phyloP scores from a whole-genome alignment of 1,140 invertebrate species.

The Anagrus nilaparvatae region DNA sequence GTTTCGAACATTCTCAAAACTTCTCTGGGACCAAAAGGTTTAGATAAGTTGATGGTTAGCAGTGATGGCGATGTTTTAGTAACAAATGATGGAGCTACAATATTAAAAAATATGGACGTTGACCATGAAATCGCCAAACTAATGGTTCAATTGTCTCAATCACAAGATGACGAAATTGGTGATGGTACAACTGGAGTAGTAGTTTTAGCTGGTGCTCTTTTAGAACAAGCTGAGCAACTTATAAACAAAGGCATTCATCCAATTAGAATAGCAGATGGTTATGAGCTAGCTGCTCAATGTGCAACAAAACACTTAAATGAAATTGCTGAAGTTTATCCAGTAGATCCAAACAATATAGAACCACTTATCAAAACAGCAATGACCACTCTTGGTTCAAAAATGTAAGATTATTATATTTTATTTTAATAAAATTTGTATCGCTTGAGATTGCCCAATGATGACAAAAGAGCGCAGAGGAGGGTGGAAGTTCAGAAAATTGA shows the following conservation, averaged over 20 bases:
- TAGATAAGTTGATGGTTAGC: conserved; percentile 95
- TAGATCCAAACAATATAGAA: conserved; percentile 73
- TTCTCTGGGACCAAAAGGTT: conserved; percentile 92
- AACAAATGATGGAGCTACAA: conserved; percentile 99
- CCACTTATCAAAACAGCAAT: conserved; percentile 90
- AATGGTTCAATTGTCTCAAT: conserved; percentile 96
- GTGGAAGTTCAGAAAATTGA: conserved; percentile 8
- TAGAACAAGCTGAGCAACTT: conserved; percentile 90
- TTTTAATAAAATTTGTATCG: conserved; percentile 5
- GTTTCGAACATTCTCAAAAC: conserved; percentile 85
- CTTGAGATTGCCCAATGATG: conserved; percentile 11
- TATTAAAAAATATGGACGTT: conserved; percentile 97
- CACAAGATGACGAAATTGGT: conserved; percentile 99
- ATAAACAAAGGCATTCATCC: conserved; percentile 97
- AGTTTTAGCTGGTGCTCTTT: conserved; percentile 78
- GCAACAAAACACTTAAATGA: conserved; percentile 80
- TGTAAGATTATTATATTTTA: conserved; percentile 52
- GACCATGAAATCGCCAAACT: conserved; percentile 98
- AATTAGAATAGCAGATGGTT: conserved; percentile 97
- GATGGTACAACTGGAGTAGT: conserved; percentile 99
- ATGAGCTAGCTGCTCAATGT: conserved; percentile 89
- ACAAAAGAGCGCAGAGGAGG: conserved; percentile 9
- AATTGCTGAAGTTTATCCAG: conserved; percentile 83
- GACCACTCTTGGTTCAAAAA: conserved; percentile 99
- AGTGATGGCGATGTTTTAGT: conserved; percentile 97